A percentile compares a stretch with the other conserved stretches of the same genome.
Evolutionary conservation across 2,113 vertebrate species (phyloP).

Genomic region (Dissostichus mawsoni): DNA sequence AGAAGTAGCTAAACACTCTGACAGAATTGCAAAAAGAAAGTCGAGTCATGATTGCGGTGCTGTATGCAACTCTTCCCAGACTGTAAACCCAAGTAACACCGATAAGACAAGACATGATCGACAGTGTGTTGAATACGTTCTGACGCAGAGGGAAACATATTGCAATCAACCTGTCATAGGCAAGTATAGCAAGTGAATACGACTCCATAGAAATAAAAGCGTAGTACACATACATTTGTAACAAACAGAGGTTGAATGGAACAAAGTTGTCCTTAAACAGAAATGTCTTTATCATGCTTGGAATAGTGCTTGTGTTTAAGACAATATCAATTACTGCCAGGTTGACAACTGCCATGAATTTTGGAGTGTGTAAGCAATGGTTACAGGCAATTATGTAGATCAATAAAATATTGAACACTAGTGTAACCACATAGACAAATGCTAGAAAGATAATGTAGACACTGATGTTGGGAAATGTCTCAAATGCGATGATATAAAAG

Average conservation of each 20-base stretch:
- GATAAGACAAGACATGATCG: slow-evolving; percentile 70
- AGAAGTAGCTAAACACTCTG: slow-evolving; percentile 78
- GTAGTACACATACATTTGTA: slow-evolving; percentile 75
- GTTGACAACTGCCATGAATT: slow-evolving; percentile 77
- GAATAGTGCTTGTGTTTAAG: slow-evolving; percentile 71
- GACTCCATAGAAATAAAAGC: slow-evolving; percentile 57
- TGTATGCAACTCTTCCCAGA: accelerated
- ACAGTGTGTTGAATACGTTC: slow-evolving; percentile 66
- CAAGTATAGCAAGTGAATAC: slow-evolving; percentile 71
- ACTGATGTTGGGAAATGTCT: slow-evolving; percentile 47
- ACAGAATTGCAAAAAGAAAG: slow-evolving; percentile 78
- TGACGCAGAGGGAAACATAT: slow-evolving; percentile 75
- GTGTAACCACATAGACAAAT: slow-evolving; percentile 66
- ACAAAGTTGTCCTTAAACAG: slow-evolving; percentile 72
- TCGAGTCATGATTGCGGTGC: slow-evolving; percentile 47
- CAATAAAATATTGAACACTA: slow-evolving; percentile 70
- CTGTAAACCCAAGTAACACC: slow-evolving; percentile 45
- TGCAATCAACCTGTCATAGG: slow-evolving; percentile 77
- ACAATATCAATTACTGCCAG: slow-evolving; percentile 74
- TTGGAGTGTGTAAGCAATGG: slow-evolving; percentile 71
- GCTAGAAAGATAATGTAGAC: slow-evolving; percentile 76
- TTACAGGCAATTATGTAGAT: slow-evolving; percentile 64
- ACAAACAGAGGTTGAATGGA: slow-evolving; percentile 69
- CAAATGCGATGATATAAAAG: slow-evolving; percentile 76
- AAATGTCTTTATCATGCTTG: slow-evolving; percentile 73